Evolutionary conservation across 2,888 invertebrate species (phyloP).

Genomic region (Drosophila nr. fundita): DNA sequence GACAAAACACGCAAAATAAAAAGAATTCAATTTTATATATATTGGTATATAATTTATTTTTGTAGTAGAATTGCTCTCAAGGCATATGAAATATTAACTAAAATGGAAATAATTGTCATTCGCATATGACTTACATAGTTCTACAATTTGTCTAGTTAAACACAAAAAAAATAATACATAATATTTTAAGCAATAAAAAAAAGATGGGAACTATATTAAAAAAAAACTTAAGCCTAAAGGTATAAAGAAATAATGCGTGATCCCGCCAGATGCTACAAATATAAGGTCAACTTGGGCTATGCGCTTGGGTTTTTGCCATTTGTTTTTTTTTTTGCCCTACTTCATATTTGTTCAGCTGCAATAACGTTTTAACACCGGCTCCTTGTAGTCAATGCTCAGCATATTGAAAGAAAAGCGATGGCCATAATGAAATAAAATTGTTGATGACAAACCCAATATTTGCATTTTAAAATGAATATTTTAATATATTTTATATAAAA

Average conservation of each 20-base stretch:
- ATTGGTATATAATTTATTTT: slow-evolving; percentile 50
- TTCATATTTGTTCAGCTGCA: slow-evolving; percentile 62
- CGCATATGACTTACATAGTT: slow-evolving; percentile 18
- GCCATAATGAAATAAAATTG: slow-evolving; percentile 29
- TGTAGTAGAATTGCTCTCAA: slow-evolving; percentile 40
- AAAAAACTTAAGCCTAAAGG: slow-evolving; percentile 14
- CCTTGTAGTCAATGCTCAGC: slow-evolving; percentile 52
- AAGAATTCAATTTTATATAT: slow-evolving; percentile 19
- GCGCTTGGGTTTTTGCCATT: slow-evolving; percentile 17
- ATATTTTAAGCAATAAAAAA: slow-evolving; percentile 7
- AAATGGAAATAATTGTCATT: slow-evolving; percentile 55
- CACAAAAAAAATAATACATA: slow-evolving; percentile 23
- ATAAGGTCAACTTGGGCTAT: slow-evolving; percentile 24
- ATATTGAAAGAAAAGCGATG: slow-evolving; percentile 35
- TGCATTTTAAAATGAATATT: background rate
- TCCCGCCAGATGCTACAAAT: slow-evolving; percentile 25
- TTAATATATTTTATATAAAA: background rate
- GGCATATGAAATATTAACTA: slow-evolving; percentile 51
- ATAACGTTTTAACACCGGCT: slow-evolving; percentile 48
- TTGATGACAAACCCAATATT: background rate
- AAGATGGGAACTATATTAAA: background rate
- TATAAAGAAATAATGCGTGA: slow-evolving; percentile 25
- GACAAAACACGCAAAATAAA: slow-evolving; percentile 14
- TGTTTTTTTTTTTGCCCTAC: slow-evolving; percentile 30
- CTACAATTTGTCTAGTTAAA: slow-evolving; percentile 61